A percentile compares a stretch with the other conserved stretches of the same genome.
Conservation (phyloP, 2,113 vertebrate species). For the Proteles cristata region DNA sequence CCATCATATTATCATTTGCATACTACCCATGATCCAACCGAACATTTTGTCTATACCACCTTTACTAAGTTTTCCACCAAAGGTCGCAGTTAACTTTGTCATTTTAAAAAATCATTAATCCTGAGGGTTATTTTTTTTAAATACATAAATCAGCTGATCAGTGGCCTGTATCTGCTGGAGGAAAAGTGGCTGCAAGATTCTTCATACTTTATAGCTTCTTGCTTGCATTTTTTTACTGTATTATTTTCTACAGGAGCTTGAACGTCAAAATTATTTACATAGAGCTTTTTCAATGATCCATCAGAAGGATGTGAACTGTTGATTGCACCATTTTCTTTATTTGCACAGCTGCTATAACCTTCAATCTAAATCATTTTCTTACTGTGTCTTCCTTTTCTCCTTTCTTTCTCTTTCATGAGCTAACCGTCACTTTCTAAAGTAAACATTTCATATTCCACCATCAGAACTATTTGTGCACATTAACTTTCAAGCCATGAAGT, state of each 20-base stretch:
- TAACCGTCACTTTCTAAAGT: constrained; percentile 66
- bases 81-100: neutral
- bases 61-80: constrained; percentile 55
- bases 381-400: constrained; percentile 45
- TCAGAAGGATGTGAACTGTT: constrained; percentile 67
- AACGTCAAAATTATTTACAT: constrained; percentile 76
- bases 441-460: constrained; percentile 76
- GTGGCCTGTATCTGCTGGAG: constrained; percentile 50
- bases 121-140: constrained; percentile 48
- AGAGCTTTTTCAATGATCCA: constrained; percentile 65
- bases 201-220: constrained; percentile 53
- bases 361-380: constrained; percentile 71
- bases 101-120: constrained; percentile 27
- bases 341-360: constrained; percentile 75
- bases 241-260: constrained; percentile 73
- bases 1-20: neutral
- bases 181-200: neutral
- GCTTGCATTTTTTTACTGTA: constrained; percentile 62
- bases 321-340: constrained; percentile 77
- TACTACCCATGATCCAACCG: neutral
- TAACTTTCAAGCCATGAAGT: constrained; percentile 47
- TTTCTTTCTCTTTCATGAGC: constrained; percentile 42
- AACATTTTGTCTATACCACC: neutral
- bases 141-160: constrained; percentile 60
- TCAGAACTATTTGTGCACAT: neutral